These are phyloP conservation scores for Archips crataeganus DNA, from an alignment of 2,888 invertebrate genomes.

Conservation along the genomic window DNA sequence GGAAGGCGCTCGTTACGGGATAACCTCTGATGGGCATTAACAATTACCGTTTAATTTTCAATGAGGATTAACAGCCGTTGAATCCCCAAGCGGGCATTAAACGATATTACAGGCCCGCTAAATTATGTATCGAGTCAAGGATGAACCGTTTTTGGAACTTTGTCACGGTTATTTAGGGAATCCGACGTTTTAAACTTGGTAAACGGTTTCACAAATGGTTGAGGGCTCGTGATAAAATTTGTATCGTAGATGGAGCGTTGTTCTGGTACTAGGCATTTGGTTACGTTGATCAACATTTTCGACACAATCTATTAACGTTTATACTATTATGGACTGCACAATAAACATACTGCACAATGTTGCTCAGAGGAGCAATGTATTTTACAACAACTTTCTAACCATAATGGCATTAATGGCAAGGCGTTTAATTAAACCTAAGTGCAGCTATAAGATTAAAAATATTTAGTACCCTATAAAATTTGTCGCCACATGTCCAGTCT, in stretches of 20 bases:
- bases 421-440: background rate
- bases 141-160: slow-evolving; percentile 17
- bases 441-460: background rate
- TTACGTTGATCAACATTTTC: background rate
- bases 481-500: background rate
- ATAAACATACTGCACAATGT: background rate
- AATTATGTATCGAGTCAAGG: slow-evolving; percentile 26
- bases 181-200: background rate
- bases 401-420: no score
- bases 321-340: background rate
- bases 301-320: no score
- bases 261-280: background rate
- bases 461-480: background rate
- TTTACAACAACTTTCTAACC: background rate
- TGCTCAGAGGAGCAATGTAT: background rate
- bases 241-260: background rate
- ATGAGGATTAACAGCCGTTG: slow-evolving; percentile 50
- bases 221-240: background rate
- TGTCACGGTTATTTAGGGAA: slow-evolving; percentile 5
- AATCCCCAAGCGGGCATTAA: slow-evolving; percentile 34
- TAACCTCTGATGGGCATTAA: slow-evolving; percentile 56
- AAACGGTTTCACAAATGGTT: background rate
- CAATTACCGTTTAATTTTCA: slow-evolving; percentile 44
- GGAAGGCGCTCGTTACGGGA: slow-evolving; percentile 67
- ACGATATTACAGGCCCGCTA: slow-evolving; percentile 14